These are phyloP conservation scores for Drosophila nebulosa DNA, from an alignment of 1,140 invertebrate genomes.

Conservation along the genomic window DNA sequence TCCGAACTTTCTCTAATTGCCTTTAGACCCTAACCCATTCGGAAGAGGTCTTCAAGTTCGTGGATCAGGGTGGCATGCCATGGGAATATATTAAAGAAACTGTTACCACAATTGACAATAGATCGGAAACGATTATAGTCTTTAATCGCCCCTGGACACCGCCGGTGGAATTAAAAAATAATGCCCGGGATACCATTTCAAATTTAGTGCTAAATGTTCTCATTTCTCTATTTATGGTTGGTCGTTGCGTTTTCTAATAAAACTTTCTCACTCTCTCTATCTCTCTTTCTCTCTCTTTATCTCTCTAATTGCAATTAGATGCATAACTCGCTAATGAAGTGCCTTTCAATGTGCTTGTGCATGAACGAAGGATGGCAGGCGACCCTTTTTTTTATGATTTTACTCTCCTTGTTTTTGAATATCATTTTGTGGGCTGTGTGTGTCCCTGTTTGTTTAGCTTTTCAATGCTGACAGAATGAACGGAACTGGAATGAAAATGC, in stretches of 20 bases:
- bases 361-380: neutral
- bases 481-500: conserved; percentile 1
- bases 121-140: neutral
- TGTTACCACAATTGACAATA: neutral
- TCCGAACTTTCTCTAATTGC: neutral
- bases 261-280: neutral
- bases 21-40: neutral
- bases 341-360: conserved; percentile 44
- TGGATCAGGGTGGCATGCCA: neutral
- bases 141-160: conserved; percentile 11
- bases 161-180: neutral
- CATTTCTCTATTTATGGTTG: neutral
- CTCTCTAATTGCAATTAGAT: conserved; percentile 1
- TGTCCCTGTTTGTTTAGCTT: conserved; percentile 57
- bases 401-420: conserved; percentile 36
- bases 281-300: too few species aligned
- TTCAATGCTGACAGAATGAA: conserved; percentile 41
- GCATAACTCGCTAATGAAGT: conserved; percentile 56
- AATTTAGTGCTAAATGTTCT: neutral
- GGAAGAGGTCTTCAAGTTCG: neutral
- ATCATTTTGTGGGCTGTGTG: conserved; percentile 17
- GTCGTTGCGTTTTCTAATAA: conserved; percentile 8
- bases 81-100: conserved; percentile 4
- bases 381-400: conserved; percentile 20
- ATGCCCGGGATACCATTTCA: neutral